Percentiles rank a stretch among this genome's conserved stretches.
Evolutionary conservation across 2,797 vertebrate species (phyloP).

Genomic region (Thunnus albacares): DNA sequence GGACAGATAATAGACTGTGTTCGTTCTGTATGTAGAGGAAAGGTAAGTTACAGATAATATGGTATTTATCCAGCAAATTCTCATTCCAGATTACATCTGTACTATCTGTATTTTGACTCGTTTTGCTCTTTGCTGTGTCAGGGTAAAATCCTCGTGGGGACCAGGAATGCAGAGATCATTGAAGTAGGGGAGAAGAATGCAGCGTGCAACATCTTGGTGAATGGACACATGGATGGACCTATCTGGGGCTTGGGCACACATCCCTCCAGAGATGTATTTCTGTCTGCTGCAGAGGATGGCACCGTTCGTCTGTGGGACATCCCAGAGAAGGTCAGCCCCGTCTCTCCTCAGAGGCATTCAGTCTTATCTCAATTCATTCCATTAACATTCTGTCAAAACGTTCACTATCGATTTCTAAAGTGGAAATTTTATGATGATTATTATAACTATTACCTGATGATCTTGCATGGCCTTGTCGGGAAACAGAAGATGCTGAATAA

Average conservation of each 20-base stretch:
- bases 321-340: conserved; percentile 90
- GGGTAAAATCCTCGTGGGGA: conserved; percentile 98
- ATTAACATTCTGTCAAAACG: background rate
- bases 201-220: conserved; percentile 95
- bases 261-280: conserved; percentile 94
- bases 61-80: too few species aligned
- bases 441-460: conserved; percentile 23
- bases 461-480: conserved; percentile 45
- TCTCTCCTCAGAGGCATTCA: background rate
- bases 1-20: conserved; percentile 94
- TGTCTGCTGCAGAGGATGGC: conserved; percentile 96
- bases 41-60: conserved; percentile 81
- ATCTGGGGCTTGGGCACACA: conserved; percentile 95
- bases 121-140: conserved; percentile 66
- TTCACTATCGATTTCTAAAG: background rate
- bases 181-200: conserved; percentile 98
- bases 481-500: conserved; percentile 98
- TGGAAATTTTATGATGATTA: background rate
- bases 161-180: conserved; percentile 96
- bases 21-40: conserved; percentile 95
- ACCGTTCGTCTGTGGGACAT: conserved; percentile 98
- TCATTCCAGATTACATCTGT: background rate
- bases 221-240: conserved; percentile 95
- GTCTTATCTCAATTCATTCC: background rate
- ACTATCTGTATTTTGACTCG: background rate